Conservation (phyloP, 2,797 vertebrate genomes). For the Florisuga fusca region DNA sequence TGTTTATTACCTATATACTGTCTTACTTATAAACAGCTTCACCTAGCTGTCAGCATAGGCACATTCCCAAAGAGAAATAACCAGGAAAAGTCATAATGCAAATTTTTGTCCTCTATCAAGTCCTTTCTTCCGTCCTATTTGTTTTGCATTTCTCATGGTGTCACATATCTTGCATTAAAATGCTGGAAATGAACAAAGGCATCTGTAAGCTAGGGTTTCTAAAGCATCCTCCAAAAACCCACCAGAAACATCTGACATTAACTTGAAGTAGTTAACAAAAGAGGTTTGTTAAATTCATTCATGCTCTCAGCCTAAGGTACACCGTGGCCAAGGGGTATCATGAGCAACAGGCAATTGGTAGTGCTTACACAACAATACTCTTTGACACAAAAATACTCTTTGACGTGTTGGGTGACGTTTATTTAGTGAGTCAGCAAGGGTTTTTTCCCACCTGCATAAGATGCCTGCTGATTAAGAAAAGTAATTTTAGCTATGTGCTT, state of each 20-base stretch:
- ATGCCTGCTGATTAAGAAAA: background rate
- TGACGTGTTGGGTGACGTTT: background rate
- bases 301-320: background rate
- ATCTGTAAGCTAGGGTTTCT: background rate
- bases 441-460: background rate
- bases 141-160: background rate
- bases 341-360: background rate
- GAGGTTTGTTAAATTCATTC: background rate
- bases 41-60: background rate
- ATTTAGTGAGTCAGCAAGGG: accelerated
- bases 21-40: background rate
- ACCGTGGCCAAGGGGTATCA: background rate
- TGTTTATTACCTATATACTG: background rate
- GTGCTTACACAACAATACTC: background rate
- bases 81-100: background rate
- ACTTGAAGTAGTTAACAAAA: background rate
- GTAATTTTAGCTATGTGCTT: background rate
- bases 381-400: background rate
- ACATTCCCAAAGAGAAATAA: background rate
- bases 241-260: background rate
- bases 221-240: background rate
- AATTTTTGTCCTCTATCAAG: background rate
- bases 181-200: background rate
- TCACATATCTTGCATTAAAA: background rate
- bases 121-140: background rate